These are phyloP conservation scores for Nanorana parkeri DNA, from an alignment of 2,113 vertebrate species.

Conservation along the genomic window DNA sequence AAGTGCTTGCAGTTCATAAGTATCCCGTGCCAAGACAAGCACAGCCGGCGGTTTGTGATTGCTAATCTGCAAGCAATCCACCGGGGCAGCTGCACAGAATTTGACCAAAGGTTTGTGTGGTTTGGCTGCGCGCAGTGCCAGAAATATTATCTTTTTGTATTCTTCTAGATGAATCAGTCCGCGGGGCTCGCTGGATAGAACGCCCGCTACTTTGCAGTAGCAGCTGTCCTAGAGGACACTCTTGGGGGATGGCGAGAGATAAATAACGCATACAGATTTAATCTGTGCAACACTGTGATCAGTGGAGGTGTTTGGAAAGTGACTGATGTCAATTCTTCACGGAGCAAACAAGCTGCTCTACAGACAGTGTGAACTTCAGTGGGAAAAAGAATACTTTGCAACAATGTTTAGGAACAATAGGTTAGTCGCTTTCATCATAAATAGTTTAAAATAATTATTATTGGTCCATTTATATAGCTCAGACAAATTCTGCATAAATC, in stretches of 20 bases:
- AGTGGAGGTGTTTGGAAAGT: conserved; percentile 22
- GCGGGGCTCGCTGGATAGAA: conserved; percentile 30
- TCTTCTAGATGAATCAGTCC: conserved; percentile 43
- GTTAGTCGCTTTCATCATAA: too few species aligned
- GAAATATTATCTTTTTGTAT: conserved; percentile 40
- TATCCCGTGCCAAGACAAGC: conserved; percentile 50
- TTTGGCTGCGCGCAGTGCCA: conserved; percentile 27
- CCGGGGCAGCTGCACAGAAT: conserved; percentile 42
- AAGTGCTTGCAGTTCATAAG: conserved; percentile 41
- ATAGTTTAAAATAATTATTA: too few species aligned
- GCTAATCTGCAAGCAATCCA: conserved; percentile 55
- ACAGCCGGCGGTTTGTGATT: conserved; percentile 56
- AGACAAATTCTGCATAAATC: too few species aligned
- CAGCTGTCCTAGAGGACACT: conserved; percentile 23
- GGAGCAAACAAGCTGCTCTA: neutral
- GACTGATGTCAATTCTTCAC: conserved; percentile 43
- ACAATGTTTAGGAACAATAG: too few species aligned
- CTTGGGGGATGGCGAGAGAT: conserved; percentile 14
- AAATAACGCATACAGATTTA: conserved; percentile 42
- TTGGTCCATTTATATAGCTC: too few species aligned
- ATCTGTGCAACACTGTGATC: conserved; percentile 17
- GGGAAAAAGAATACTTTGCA: too few species aligned
- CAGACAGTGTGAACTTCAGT: too few species aligned
- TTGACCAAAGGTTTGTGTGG: conserved; percentile 44
- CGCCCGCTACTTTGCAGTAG: conserved; percentile 16